Conservation (phyloP, 2,888 invertebrate species). For the Cryptocephalus moraei region DNA sequence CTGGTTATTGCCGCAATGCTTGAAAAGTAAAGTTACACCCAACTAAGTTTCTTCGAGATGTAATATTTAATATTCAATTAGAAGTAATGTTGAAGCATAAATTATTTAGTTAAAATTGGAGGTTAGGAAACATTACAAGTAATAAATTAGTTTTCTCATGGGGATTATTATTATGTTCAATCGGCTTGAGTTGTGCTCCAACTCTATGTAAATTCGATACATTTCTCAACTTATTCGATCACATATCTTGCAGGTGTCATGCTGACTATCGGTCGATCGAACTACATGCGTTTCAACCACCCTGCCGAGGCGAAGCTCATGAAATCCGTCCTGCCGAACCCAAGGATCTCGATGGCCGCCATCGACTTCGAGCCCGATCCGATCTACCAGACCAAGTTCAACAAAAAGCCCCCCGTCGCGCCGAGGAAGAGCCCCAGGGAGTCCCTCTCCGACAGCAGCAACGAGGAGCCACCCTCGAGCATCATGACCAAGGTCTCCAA, state of each 20-base stretch:
- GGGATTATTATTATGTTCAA: too few relatives aligned
- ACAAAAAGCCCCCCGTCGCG: constrained; percentile 54
- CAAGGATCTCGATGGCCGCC: constrained; percentile 69
- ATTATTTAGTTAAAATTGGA: too few relatives aligned
- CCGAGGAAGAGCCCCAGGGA: constrained; percentile 46
- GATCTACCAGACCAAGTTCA: constrained; percentile 32
- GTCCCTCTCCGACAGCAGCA: constrained; percentile 39
- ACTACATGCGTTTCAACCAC: constrained; percentile 87
- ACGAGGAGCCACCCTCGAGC: constrained; percentile 46
- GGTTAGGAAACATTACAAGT: too few relatives aligned
- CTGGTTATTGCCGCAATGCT: too few relatives aligned
- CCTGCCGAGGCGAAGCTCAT: constrained; percentile 82
- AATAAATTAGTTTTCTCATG: too few relatives aligned
- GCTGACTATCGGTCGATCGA: constrained; percentile 83
- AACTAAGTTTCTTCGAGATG: too few relatives aligned
- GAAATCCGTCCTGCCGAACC: constrained; percentile 71
- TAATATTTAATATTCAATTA: too few relatives aligned
- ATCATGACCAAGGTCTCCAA: constrained; percentile 70
- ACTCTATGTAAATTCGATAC: neutral
- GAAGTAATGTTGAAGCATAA: too few relatives aligned
- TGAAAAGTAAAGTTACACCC: too few relatives aligned
- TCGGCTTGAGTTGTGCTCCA: too few relatives aligned
- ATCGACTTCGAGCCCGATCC: constrained; percentile 51
- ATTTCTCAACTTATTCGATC: neutral
- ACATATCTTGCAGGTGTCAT: constrained; percentile 62